phyloP scores from a whole-genome alignment of 2,113 vertebrate genomes.

The Brienomyrus brachyistius region DNA sequence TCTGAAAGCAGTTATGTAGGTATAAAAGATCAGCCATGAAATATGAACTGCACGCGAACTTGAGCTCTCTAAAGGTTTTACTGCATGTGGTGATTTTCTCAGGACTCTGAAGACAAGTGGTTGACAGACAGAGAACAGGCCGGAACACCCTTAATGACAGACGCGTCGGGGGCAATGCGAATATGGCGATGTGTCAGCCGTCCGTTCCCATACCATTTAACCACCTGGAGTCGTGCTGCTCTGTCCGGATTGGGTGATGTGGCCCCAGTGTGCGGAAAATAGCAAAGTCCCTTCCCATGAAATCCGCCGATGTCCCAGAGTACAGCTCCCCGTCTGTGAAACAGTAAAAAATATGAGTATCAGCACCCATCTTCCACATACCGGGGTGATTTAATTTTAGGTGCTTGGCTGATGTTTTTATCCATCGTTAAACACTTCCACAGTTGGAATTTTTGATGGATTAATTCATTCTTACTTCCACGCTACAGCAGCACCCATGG shows the following conservation, averaged over 20 bases:
- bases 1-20: background rate
- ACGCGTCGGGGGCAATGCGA: background rate
- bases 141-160: background rate
- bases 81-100: constrained; percentile 1
- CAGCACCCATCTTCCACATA: background rate
- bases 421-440: background rate
- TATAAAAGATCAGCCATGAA: background rate
- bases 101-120: background rate
- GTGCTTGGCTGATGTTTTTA: background rate
- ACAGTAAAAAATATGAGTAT: background rate
- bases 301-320: constrained; percentile 94
- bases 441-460: background rate
- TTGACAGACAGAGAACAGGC: background rate
- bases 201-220: constrained; percentile 77
- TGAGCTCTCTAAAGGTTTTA: constrained; percentile 17
- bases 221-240: constrained; percentile 97
- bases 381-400: background rate
- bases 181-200: background rate
- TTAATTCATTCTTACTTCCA: background rate
- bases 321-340: constrained; percentile 88
- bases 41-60: background rate
- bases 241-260: constrained; percentile 92
- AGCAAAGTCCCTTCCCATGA: constrained; percentile 97
- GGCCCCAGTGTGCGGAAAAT: constrained; percentile 93
- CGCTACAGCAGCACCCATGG: background rate